phyloP scores from a whole-genome alignment of 2,888 invertebrate genomes.

The Amphipoea oculea region DNA sequence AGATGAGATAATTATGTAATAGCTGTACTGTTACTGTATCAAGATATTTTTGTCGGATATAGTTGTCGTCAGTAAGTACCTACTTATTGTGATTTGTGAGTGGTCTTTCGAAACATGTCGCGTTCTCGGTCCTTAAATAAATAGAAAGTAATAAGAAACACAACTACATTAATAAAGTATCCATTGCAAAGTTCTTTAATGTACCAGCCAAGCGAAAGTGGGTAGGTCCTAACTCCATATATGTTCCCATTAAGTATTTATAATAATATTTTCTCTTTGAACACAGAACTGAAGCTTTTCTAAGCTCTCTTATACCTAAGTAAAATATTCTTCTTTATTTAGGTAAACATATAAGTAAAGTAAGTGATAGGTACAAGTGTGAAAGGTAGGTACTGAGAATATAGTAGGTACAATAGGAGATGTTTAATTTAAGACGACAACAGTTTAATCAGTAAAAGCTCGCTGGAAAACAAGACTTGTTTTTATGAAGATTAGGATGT shows the following conservation, averaged over 20 bases:
- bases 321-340: conserved; percentile 2
- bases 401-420: not conserved
- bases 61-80: not conserved
- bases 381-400: not conserved
- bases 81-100: not conserved
- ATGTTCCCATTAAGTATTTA: not conserved
- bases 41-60: conserved; percentile 1
- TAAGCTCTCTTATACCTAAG: not conserved
- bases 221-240: not conserved
- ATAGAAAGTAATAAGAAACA: conserved; percentile 10
- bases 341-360: not conserved
- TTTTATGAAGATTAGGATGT: conserved; percentile 18
- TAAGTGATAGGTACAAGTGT: not conserved
- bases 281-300: conserved; percentile 14
- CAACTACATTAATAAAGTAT: conserved; percentile 1
- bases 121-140: not conserved
- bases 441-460: conserved; percentile 23
- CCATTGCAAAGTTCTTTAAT: not conserved
- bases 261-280: conserved; percentile 14
- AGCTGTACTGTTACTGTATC: not conserved
- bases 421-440: conserved; percentile 29
- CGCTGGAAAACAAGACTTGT: conserved; percentile 27
- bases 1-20: conserved; percentile 1
- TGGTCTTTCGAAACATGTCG: not conserved
- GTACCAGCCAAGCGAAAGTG: conserved; percentile 8